These are phyloP conservation scores for Bilobella aurantiaca DNA, from an alignment of 1,140 invertebrate genomes.

Conservation along the genomic window DNA sequence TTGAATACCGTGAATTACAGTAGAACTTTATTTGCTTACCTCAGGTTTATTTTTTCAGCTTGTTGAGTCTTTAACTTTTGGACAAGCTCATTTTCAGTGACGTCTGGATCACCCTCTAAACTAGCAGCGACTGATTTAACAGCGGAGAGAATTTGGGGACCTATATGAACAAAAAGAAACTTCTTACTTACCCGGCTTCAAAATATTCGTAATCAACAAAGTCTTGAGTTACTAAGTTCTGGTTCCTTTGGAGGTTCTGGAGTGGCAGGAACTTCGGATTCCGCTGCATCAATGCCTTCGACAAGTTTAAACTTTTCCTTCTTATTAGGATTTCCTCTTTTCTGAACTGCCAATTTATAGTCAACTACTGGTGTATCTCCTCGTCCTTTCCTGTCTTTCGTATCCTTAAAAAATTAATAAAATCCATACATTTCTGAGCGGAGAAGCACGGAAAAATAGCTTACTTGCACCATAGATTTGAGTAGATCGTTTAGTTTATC, in stretches of 20 bases:
- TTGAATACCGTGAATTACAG: constrained; percentile 31
- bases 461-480: background rate
- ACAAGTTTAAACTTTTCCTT: too few species aligned
- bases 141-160: constrained; percentile 40
- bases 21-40: constrained; percentile 34
- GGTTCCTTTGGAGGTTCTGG: background rate
- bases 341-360: background rate
- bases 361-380: background rate
- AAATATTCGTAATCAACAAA: background rate
- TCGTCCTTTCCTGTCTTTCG: background rate
- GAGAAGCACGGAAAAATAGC: background rate
- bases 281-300: background rate
- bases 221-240: background rate
- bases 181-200: background rate
- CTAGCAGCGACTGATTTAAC: constrained; percentile 55
- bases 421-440: background rate
- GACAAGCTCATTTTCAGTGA: constrained; percentile 64
- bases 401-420: background rate
- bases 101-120: constrained; percentile 53
- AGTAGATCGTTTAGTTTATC: background rate
- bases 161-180: background rate
- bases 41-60: constrained; percentile 31
- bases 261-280: background rate
- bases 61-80: constrained; percentile 50
- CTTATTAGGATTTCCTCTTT: background rate